Percentiles rank a stretch among this genome's conserved stretches.
These are phyloP conservation scores for Brachionus koreanus DNA, from an alignment of 1,140 invertebrate genomes.

Conservation along the genomic window DNA sequence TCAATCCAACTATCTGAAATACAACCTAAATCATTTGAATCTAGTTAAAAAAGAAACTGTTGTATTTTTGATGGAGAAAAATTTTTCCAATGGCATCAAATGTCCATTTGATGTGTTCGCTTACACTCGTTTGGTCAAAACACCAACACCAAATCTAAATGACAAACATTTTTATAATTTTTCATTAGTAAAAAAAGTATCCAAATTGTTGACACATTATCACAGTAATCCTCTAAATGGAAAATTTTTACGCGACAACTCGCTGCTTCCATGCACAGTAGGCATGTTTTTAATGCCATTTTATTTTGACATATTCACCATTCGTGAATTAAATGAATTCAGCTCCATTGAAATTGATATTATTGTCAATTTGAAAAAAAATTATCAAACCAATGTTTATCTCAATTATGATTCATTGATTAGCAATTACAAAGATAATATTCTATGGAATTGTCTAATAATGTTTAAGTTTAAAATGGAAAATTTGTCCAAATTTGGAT, in stretches of 20 bases:
- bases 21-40: slow-evolving; percentile 8
- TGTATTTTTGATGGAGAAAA: slow-evolving; percentile 34
- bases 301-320: slow-evolving; percentile 37
- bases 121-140: neutral
- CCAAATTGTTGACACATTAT: neutral
- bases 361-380: neutral
- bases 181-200: neutral
- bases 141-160: neutral
- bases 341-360: slow-evolving; percentile 6
- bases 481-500: neutral
- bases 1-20: neutral
- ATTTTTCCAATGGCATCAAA: neutral
- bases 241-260: neutral
- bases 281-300: slow-evolving; percentile 32
- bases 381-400: neutral
- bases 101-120: slow-evolving; percentile 25
- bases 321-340: neutral
- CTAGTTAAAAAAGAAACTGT: slow-evolving; percentile 21
- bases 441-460: slow-evolving; percentile 35
- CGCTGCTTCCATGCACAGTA: neutral
- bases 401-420: slow-evolving; percentile 8
- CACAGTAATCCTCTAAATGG: slow-evolving; percentile 9
- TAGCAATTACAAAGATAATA: slow-evolving; percentile 31
- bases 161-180: slow-evolving; percentile 11
- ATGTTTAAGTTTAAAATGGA: slow-evolving; percentile 11